A percentile compares a stretch with the other conserved stretches of the same genome.
These are phyloP conservation scores for Mizuhopecten yessoensis DNA, from an alignment of 1,140 invertebrate genomes.

Conservation along the genomic window DNA sequence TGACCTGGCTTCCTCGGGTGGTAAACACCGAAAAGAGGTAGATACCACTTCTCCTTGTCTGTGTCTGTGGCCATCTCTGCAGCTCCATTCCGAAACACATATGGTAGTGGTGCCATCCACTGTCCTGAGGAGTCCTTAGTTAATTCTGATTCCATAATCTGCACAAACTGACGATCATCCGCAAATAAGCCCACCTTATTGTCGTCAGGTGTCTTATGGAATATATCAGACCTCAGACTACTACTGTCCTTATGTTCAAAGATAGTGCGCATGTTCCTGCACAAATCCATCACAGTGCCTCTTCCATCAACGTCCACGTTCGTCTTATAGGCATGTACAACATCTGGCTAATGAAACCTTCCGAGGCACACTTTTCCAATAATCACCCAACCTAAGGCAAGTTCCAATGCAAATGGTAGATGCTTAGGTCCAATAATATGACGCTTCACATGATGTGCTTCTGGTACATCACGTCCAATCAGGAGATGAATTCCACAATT, in stretches of 20 bases:
- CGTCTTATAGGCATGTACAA: neutral
- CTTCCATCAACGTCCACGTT: neutral
- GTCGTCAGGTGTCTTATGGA: too few species aligned
- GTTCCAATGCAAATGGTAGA: conserved; percentile 44
- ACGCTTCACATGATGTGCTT: conserved; percentile 46
- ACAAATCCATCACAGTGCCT: neutral
- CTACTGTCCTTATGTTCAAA: neutral
- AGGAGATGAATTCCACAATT: conserved; percentile 45
- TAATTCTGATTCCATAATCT: conserved; percentile 58
- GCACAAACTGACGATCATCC: conserved; percentile 50
- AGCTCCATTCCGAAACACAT: conserved; percentile 24
- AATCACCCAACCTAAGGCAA: conserved; percentile 53
- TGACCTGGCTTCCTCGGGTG: too few species aligned
- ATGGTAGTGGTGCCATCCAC: conserved; percentile 63
- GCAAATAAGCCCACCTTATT: neutral
- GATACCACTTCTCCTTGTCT: conserved; percentile 61
- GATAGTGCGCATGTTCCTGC: neutral
- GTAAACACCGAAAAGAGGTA: conserved; percentile 58
- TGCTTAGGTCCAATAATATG: conserved; percentile 41
- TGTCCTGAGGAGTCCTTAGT: conserved; percentile 44
- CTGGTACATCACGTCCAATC: conserved; percentile 44
- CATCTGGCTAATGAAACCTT: neutral
- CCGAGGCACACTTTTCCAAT: conserved; percentile 56
- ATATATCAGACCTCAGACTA: neutral
- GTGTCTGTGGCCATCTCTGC: conserved; percentile 30